A percentile compares a stretch with the other conserved stretches of the same genome.
phyloP scores from a whole-genome alignment of 2,888 invertebrate genomes.

The Subacronicta megacephala region DNA sequence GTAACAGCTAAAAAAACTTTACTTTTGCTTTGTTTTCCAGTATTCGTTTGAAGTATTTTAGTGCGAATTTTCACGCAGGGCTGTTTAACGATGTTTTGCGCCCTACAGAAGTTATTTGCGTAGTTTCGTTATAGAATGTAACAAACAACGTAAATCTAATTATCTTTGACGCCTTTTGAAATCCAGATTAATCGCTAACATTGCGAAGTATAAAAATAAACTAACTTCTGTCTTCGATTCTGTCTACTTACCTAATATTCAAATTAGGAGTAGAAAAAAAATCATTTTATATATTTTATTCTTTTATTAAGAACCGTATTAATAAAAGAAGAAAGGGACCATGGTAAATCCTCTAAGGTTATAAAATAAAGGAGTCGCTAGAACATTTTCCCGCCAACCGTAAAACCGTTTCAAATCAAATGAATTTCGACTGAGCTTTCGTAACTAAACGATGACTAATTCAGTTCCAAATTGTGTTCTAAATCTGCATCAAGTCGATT shows the following conservation, averaged over 20 bases:
- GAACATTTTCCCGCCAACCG: not conserved
- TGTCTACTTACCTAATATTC: too few species aligned
- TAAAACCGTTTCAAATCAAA: constrained; percentile 21
- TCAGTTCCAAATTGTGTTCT: not conserved
- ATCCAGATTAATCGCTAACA: not conserved
- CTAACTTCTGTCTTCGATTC: not conserved
- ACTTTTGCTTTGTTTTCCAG: constrained; percentile 6
- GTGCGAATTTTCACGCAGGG: constrained; percentile 34
- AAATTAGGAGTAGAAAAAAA: too few species aligned
- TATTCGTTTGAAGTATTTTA: constrained; percentile 53
- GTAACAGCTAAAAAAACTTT: constrained; percentile 20
- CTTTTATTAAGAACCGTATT: too few species aligned
- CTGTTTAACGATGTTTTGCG: constrained; percentile 44
- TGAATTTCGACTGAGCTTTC: constrained; percentile 5
- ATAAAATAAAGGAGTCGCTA: too few species aligned
- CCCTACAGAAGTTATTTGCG: constrained; percentile 40
- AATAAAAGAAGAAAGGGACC: too few species aligned
- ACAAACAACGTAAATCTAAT: constrained; percentile 10
- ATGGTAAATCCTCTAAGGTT: too few species aligned
- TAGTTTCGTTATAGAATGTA: constrained; percentile 15
- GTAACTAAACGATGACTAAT: constrained; percentile 22
- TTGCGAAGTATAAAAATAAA: not conserved
- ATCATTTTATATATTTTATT: too few species aligned
- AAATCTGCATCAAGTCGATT: constrained; percentile 30
- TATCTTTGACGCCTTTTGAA: constrained; percentile 14